Conservation (phyloP, 2,113 vertebrate genomes). For the Stigmatopora nigra region DNA sequence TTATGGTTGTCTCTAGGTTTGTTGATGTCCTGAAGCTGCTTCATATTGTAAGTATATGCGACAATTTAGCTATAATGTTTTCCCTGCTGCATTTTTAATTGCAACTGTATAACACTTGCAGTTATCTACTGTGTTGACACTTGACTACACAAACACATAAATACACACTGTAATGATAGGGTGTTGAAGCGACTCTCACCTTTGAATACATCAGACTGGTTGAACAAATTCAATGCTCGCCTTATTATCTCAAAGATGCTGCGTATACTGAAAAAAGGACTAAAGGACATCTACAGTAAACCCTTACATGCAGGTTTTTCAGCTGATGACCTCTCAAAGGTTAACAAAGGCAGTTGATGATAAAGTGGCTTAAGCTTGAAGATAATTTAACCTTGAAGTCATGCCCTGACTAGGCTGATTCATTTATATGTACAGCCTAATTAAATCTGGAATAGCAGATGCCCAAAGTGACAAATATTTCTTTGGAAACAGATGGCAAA, state of each 20-base stretch:
- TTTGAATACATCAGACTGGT: too few species aligned
- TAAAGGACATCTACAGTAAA: too few species aligned
- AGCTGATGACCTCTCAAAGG: not conserved
- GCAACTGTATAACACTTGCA: not conserved
- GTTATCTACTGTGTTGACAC: too few species aligned
- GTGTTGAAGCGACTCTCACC: too few species aligned
- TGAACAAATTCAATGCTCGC: too few species aligned
- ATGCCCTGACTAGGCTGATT: not conserved
- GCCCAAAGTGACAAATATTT: too few species aligned
- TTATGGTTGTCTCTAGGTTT: slow-evolving; percentile 71
- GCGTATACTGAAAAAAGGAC: too few species aligned
- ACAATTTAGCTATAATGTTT: not conserved
- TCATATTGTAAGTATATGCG: slow-evolving; percentile 88
- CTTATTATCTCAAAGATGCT: too few species aligned
- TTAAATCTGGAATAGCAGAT: not conserved
- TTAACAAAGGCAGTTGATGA: not conserved
- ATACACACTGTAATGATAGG: too few species aligned
- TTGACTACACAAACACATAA: too few species aligned
- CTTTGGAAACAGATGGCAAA: too few species aligned
- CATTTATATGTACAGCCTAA: not conserved
- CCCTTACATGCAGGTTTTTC: not conserved
- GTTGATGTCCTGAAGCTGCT: slow-evolving; percentile 95
- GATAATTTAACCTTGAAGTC: not conserved
- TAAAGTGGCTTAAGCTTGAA: not conserved
- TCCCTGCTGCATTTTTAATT: not conserved